phyloP scores from a whole-genome alignment of 2,888 invertebrate genomes.

The Pyrgus malvae region DNA sequence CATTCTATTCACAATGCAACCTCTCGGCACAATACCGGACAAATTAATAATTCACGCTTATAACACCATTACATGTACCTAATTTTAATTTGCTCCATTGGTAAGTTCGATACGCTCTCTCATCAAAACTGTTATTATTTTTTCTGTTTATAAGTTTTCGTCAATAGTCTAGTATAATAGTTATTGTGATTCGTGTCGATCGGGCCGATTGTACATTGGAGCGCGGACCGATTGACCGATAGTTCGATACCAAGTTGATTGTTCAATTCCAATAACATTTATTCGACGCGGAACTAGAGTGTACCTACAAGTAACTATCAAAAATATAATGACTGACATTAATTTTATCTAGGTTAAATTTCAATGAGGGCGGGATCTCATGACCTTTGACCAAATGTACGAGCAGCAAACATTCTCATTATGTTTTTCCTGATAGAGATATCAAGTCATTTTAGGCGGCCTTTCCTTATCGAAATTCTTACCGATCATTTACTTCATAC shows the following conservation, averaged over 20 bases:
- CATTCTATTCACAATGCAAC: constrained; percentile 17
- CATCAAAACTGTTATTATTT: constrained; percentile 41
- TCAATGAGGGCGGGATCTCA: constrained; percentile 46
- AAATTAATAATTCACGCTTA: constrained; percentile 77
- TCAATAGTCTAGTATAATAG: constrained; percentile 48
- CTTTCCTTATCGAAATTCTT: too few relatives aligned
- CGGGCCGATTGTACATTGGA: constrained; percentile 48
- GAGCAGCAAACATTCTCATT: constrained; percentile 10
- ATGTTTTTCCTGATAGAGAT: constrained; percentile 9
- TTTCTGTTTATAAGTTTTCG: constrained; percentile 62
- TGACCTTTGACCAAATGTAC: constrained; percentile 41
- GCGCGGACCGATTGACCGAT: constrained; percentile 41
- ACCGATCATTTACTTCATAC: too few relatives aligned
- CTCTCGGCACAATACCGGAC: constrained; percentile 59
- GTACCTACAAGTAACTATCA: constrained; percentile 18
- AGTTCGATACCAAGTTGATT: too few relatives aligned
- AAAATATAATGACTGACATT: constrained; percentile 38
- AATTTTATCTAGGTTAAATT: constrained; percentile 44
- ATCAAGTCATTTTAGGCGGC: background rate
- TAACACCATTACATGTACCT: constrained; percentile 59
- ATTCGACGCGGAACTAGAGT: constrained; percentile 37
- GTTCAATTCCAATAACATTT: constrained; percentile 54
- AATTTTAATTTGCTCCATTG: constrained; percentile 66
- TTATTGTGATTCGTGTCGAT: constrained; percentile 54
- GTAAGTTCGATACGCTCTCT: constrained; percentile 57